Base-by-base conservation (phyloP, 2,797 vertebrate species). In the Paratrypauchen microcephalus region DNA sequence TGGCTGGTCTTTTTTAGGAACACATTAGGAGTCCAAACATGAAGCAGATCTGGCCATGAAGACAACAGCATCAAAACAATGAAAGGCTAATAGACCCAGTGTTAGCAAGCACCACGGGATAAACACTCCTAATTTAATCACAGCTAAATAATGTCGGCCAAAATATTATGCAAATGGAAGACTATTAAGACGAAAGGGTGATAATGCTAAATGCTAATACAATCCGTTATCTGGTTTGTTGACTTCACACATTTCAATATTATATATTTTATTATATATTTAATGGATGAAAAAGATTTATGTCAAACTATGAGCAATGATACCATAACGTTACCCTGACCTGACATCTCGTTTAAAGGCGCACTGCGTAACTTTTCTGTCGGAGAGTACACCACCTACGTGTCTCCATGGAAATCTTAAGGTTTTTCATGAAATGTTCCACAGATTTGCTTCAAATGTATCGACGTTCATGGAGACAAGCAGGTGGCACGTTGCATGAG, bases 11-110 rank as follows among this genome's bases (percentile, higher is more conserved):
- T 70, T 23, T 73, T 78, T 62, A 66, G 18, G 8, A 54, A 50
- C 57, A 73, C 21, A 62, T 1, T 59, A 41, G 65, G n/a, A 62
- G 66, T 65, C 65, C 54, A 71, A 71, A 18, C 64, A 52, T 1
- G 0, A 65, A 13, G n/a, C 19, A 26, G 23, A 13, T 65, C 9
- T 65, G 62, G 45, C 62, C 41, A 30, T 52, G 63, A 48, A 64
- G 45, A 64, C 39, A 64, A 6, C 41, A 19, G 26, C 26, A 45
- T 9, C 24, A 6, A 50, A 30, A 65, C 45, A 65, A 50, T 65
- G 24, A 30, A 18, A 24, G 26, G 36, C 45, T 24, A 64, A 32
- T 26, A 48, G 24, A 65, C 23, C 47, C 12, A 11, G 24, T 50
- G 63, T 65, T n/a, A 50, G 47, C 47, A 30, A 47, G 24, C 15